Base-by-base conservation (phyloP, 1,140 invertebrate genomes). In the Penaeus vannamei region DNA sequence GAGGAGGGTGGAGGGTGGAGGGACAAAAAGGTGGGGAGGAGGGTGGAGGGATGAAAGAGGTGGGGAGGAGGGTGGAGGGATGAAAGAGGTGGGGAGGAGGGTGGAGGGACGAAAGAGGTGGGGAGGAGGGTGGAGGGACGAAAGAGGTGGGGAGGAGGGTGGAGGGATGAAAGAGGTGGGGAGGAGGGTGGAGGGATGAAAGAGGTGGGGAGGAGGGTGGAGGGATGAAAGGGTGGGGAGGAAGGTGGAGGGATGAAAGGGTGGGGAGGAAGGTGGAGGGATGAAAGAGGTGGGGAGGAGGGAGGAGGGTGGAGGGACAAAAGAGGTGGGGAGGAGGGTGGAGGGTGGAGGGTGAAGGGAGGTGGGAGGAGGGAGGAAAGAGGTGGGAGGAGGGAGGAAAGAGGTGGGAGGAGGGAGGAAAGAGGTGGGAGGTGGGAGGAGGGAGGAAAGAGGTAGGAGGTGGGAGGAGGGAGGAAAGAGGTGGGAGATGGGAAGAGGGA, bases 41-140 rank as follows among this genome's bases (percentile, higher is more conserved):
- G 32, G 62, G 77, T 22, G 59, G 69, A 36, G 46, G 59, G 84
- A 29, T 29, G 59, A 23, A 60, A 46, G 32, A 69, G 59, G 84
- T 53, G 64, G 59, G 66, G 10, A 3, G 61, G 60, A 69, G 62
- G 59, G 42, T 2, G 69, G n/a, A 69, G 60, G 66, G 29, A 53
- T 61, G 46, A 76, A 69, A 46, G 26, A 79, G 84, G 59, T 29
- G 59, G 83, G 53, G 69, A 79, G 66, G 46, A 53, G 60, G 23
- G 36, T 17, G 22, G 29, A 46, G 59, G 84, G 36, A 42, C 26
- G 84, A 76, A 2, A 42, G 84, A 69, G 64, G 36, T 32, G 46
- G 64, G 64, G 62, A 85, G 64, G 53, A 42, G 42, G 62, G 53
- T 4, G 23, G 61, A 42, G 29, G 23, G 17, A 22, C 7, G n/a